Conservation (phyloP, 2,113 vertebrate genomes). For the Acinonyx jubatus region DNA sequence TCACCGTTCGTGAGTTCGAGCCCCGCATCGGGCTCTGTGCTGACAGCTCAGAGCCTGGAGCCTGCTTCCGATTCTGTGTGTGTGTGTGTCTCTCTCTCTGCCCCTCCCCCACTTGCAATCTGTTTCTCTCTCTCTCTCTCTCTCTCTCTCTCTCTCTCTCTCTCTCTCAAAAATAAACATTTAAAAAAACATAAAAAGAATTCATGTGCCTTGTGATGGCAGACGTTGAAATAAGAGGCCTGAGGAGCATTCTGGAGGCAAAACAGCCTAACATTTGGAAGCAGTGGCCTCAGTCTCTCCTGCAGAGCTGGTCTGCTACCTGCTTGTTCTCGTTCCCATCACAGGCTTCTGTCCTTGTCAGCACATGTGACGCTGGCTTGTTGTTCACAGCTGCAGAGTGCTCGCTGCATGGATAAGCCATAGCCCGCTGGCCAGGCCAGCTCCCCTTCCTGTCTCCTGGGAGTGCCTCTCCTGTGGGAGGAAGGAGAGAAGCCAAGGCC, state of each 20-base stretch:
- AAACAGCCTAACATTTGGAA: rapidly evolving
- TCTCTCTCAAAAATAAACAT: no score
- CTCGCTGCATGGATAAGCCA: rapidly evolving
- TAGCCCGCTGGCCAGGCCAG: neutral
- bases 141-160: no score
- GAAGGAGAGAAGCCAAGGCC: neutral
- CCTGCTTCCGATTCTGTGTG: no score
- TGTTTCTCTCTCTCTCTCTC: no score
- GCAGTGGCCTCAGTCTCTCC: neutral
- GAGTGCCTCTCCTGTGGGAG: neutral
- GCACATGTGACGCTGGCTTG: rapidly evolving
- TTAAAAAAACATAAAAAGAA: neutral
- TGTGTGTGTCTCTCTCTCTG: no score
- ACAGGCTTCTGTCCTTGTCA: neutral
- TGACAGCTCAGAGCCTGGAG: no score
- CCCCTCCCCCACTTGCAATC: no score
- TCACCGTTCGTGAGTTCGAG: no score
- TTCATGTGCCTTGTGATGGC: neutral
- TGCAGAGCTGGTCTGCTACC: rapidly evolving
- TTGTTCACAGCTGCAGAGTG: neutral
- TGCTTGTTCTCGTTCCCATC: rapidly evolving
- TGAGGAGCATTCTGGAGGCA: rapidly evolving
- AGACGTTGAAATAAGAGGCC: no score
- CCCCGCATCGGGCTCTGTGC: no score
- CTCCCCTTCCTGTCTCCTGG: no score